phyloP scores from a whole-genome alignment of 2,888 invertebrate genomes.

The Pheosia tremula region DNA sequence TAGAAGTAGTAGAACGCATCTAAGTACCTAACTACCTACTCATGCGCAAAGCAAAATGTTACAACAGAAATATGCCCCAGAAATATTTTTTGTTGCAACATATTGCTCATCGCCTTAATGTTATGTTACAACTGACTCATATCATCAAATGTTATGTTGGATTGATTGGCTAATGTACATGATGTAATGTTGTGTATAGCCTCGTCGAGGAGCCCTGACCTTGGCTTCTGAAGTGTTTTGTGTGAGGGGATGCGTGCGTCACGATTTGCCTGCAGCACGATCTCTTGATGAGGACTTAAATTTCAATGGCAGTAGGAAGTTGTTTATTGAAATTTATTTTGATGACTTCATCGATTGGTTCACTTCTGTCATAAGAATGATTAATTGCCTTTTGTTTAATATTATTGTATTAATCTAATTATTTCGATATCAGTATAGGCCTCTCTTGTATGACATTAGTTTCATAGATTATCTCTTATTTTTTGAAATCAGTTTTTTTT shows the following conservation, averaged over 20 bases:
- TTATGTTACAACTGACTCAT: not conserved
- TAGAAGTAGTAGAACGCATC: not conserved
- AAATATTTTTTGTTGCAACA: not conserved
- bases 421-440: no score
- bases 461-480: not conserved
- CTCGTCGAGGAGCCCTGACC: slow-evolving; percentile 50
- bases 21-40: not conserved
- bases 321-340: slow-evolving; percentile 3
- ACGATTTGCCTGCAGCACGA: slow-evolving; percentile 48
- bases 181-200: slow-evolving; percentile 41
- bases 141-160: not conserved
- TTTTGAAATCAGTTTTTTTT: not conserved
- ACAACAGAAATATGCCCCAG: not conserved
- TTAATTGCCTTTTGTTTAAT: not conserved
- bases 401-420: not conserved
- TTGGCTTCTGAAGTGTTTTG: slow-evolving; percentile 40
- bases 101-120: not conserved
- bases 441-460: not conserved
- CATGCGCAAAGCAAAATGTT: not conserved
- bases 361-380: no score
- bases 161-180: slow-evolving; percentile 11
- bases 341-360: slow-evolving; percentile 4
- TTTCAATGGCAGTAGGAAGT: slow-evolving; percentile 32
- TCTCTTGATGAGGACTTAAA: slow-evolving; percentile 23
- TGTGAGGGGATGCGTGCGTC: slow-evolving; percentile 44